Percentiles rank a stretch among this genome's conserved stretches.
These are phyloP conservation scores for Miichthys miiuy DNA, from an alignment of 2,797 vertebrate genomes.

Conservation along the genomic window DNA sequence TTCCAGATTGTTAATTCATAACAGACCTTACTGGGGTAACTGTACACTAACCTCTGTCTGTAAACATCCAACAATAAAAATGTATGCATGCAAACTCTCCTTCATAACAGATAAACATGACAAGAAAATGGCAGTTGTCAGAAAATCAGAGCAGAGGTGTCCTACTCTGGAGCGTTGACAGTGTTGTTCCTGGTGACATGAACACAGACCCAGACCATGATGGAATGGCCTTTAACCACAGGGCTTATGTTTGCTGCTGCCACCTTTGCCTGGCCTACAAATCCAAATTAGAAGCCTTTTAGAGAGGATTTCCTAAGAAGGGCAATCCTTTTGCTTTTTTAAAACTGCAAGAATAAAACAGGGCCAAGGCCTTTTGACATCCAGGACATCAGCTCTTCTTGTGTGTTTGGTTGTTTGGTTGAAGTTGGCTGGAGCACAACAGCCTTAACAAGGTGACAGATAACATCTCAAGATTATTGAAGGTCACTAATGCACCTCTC, in stretches of 20 bases:
- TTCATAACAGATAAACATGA: not conserved
- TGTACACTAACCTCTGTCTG: slow-evolving; percentile 24
- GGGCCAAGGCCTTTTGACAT: slow-evolving; percentile 23
- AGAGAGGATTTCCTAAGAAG: slow-evolving; percentile 69
- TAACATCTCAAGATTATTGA: not conserved
- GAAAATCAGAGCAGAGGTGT: not conserved
- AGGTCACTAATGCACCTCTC: slow-evolving; percentile 11
- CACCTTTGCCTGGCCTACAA: slow-evolving; percentile 49
- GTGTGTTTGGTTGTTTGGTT: not conserved
- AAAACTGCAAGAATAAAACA: slow-evolving; percentile 39
- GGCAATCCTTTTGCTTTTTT: slow-evolving; percentile 63
- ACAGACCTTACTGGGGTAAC: not conserved
- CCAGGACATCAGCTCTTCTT: slow-evolving; percentile 6
- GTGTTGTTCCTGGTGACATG: slow-evolving; percentile 8
- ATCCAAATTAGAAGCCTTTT: slow-evolving; percentile 73
- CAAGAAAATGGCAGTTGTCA: not conserved
- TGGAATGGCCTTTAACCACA: slow-evolving; percentile 44
- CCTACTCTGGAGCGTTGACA: not conserved
- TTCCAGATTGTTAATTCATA: slow-evolving; percentile 27
- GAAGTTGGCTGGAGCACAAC: slow-evolving; percentile 1
- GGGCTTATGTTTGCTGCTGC: slow-evolving; percentile 63
- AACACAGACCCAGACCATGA: slow-evolving; percentile 14
- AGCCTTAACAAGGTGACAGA: slow-evolving; percentile 6
- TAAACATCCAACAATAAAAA: slow-evolving; percentile 8
- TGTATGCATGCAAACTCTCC: not conserved